Percentiles rank a stretch among this genome's conserved stretches.
Conservation (phyloP, 2,888 invertebrate species). For the Cerastis leucographa region DNA sequence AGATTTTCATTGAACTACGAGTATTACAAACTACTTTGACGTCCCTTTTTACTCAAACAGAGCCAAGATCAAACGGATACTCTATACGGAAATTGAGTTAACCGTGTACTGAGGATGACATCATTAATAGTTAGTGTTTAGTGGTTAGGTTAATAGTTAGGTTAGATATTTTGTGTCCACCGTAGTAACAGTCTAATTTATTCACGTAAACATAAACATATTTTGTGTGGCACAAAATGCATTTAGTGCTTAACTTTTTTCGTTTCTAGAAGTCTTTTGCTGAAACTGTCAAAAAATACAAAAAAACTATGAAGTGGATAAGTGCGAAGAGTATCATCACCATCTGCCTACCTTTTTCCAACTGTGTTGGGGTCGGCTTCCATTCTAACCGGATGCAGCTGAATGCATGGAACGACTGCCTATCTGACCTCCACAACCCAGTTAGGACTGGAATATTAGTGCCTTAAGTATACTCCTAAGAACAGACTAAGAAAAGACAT, state of each 20-base stretch:
- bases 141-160: too few relatives aligned
- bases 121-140: constrained; percentile 3
- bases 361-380: too few relatives aligned
- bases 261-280: background rate
- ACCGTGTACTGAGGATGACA: background rate
- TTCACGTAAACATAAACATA: background rate
- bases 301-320: too few relatives aligned
- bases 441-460: too few relatives aligned
- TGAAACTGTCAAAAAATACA: background rate
- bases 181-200: background rate
- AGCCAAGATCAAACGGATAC: constrained; percentile 37
- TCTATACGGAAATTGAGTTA: constrained; percentile 30
- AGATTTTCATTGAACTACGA: background rate
- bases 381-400: too few relatives aligned
- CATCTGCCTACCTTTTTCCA: too few relatives aligned
- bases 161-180: background rate
- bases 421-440: too few relatives aligned
- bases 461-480: too few relatives aligned
- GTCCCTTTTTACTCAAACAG: constrained; percentile 20
- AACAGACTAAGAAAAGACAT: too few relatives aligned
- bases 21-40: constrained; percentile 4
- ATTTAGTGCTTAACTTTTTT: background rate
- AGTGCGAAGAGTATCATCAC: background rate
- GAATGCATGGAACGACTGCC: too few relatives aligned
- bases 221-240: background rate